These are phyloP conservation scores for Hypomesus transpacificus DNA, from an alignment of 2,113 vertebrate species.

Conservation along the genomic window DNA sequence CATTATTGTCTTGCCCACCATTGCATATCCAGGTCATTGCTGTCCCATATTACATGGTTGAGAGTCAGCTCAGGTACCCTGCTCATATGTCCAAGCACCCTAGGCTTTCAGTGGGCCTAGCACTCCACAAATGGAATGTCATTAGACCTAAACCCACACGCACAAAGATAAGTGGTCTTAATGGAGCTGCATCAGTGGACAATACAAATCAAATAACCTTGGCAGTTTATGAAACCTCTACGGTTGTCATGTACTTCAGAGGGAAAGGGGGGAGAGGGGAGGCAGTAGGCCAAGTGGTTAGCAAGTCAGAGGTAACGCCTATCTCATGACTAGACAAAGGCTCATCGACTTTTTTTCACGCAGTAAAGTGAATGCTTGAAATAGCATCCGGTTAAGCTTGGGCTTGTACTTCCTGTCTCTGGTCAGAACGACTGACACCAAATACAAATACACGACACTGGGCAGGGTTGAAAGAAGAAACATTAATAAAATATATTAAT, in stretches of 20 bases:
- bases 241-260: constrained; percentile 10
- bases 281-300: constrained; percentile 9
- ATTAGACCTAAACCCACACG: constrained; percentile 35
- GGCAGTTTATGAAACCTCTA: constrained; percentile 37
- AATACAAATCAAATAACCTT: constrained; percentile 45
- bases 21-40: constrained; percentile 21
- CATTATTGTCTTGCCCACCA: too few relatives aligned
- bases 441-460: constrained; percentile 7
- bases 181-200: constrained; percentile 35
- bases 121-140: constrained; percentile 44
- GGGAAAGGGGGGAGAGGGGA: constrained; percentile 10
- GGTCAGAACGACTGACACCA: not conserved
- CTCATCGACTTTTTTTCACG: constrained; percentile 35
- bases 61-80: constrained; percentile 31
- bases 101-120: constrained; percentile 30
- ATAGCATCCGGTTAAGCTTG: constrained; percentile 49
- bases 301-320: constrained; percentile 7
- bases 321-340: constrained; percentile 47
- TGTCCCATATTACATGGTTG: constrained; percentile 20
- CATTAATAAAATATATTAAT: constrained; percentile 53
- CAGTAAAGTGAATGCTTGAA: constrained; percentile 16
- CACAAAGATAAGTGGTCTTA: constrained; percentile 38
- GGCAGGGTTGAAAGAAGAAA: constrained; percentile 42
- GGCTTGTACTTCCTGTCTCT: constrained; percentile 32
- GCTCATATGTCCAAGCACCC: constrained; percentile 4